These are phyloP conservation scores for Neodon shergylaensis DNA, from an alignment of 2,113 vertebrate species.

Conservation along the genomic window DNA sequence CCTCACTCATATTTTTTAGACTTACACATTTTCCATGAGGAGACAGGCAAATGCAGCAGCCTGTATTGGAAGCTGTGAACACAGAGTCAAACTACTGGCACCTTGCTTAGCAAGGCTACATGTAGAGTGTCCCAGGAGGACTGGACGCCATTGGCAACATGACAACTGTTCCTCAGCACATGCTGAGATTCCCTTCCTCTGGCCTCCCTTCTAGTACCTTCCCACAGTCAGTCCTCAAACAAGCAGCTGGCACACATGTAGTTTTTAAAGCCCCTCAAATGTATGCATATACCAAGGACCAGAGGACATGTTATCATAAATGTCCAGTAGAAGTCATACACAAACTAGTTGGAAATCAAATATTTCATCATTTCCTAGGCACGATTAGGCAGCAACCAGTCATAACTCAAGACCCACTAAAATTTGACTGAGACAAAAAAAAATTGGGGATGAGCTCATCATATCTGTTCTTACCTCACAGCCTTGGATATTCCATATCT, in stretches of 20 bases:
- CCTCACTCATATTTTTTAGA: neutral
- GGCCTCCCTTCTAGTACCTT: neutral
- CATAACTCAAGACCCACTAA: neutral
- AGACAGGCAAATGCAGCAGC: neutral
- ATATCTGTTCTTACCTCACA: neutral
- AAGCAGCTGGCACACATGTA: neutral
- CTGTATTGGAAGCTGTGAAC: neutral
- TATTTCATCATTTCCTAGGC: neutral
- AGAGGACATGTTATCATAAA: neutral
- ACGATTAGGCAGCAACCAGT: neutral
- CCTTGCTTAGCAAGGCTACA: neutral
- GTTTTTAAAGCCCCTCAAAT: neutral
- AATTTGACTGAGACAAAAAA: neutral
- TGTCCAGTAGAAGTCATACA: neutral
- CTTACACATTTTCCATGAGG: neutral
- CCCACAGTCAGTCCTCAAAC: neutral
- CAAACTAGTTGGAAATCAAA: neutral
- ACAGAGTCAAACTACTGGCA: neutral
- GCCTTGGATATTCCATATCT: neutral
- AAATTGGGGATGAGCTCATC: constrained; percentile 16
- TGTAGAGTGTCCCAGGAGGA: neutral
- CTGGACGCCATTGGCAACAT: neutral
- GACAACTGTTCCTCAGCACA: neutral
- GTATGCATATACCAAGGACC: neutral
- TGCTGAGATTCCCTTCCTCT: neutral